A percentile compares a stretch with the other conserved stretches of the same genome.
These are phyloP conservation scores for Rhyzopertha dominica DNA, from an alignment of 1,140 invertebrate species.

Conservation along the genomic window DNA sequence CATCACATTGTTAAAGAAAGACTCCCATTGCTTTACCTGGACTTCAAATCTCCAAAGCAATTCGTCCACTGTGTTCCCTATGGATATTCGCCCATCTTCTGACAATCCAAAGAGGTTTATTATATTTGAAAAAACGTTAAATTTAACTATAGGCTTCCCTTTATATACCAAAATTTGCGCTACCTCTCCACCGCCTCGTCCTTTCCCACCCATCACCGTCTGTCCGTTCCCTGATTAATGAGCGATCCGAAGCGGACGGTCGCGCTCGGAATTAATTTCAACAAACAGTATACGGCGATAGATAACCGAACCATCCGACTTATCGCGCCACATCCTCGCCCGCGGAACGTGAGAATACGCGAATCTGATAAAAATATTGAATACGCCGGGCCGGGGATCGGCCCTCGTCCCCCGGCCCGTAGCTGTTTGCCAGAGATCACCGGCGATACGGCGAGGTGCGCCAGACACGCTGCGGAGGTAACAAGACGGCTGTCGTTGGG, in stretches of 20 bases:
- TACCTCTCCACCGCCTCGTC: too few species aligned
- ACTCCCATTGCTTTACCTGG: too few species aligned
- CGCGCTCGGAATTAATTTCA: conserved; percentile 36
- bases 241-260: conserved; percentile 29
- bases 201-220: conserved; percentile 33
- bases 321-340: conserved; percentile 30
- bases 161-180: too few species aligned
- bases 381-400: conserved; percentile 27
- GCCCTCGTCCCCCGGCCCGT: conserved; percentile 19
- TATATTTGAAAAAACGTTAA: too few species aligned
- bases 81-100: too few species aligned
- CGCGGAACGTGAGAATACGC: conserved; percentile 40
- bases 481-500: too few species aligned
- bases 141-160: too few species aligned
- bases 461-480: conserved; percentile 28
- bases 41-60: too few species aligned
- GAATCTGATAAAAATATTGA: conserved; percentile 42
- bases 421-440: conserved; percentile 31
- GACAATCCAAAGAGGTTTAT: too few species aligned
- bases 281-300: conserved; percentile 37
- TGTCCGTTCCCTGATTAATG: conserved; percentile 32
- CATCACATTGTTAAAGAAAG: too few species aligned
- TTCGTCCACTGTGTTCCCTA: too few species aligned
- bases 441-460: conserved; percentile 30
- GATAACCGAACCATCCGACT: conserved; percentile 30